Evolutionary conservation across 1,140 invertebrate genomes (phyloP).

Genomic region (Hylaeus volcanicus): DNA sequence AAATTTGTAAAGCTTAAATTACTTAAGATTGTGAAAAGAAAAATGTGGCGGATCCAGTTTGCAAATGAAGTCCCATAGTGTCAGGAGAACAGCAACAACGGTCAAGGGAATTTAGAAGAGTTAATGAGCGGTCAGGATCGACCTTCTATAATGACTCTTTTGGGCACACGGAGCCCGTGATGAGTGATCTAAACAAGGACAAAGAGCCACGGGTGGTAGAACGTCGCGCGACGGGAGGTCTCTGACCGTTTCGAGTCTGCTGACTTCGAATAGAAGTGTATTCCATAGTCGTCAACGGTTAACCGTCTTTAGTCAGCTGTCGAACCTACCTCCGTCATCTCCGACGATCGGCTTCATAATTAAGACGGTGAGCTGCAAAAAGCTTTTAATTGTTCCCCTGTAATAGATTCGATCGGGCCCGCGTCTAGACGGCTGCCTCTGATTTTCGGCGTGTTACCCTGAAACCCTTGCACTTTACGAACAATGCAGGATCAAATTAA

Average conservation of each 20-base stretch:
- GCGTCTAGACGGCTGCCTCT: background rate
- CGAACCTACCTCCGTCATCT: conserved; percentile 48
- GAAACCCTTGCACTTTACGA: background rate
- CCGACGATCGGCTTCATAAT: conserved; percentile 59
- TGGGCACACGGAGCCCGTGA: conserved; percentile 45
- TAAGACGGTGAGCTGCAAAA: conserved; percentile 63
- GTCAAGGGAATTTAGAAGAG: conserved; percentile 33
- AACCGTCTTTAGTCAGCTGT: conserved; percentile 62
- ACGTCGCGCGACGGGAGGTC: conserved; percentile 66
- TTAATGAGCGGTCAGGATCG: conserved; percentile 59
- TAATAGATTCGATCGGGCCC: conserved; percentile 20
- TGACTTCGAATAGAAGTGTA: conserved; percentile 50
- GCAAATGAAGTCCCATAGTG: background rate
- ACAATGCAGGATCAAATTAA: background rate
- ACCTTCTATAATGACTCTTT: conserved; percentile 61
- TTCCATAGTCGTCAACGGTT: conserved; percentile 66
- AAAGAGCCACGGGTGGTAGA: conserved; percentile 69
- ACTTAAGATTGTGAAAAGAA: too few species aligned
- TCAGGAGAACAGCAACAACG: background rate
- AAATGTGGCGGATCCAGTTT: background rate
- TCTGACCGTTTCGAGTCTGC: conserved; percentile 52
- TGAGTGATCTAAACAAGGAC: conserved; percentile 69
- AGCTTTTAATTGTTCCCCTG: conserved; percentile 57
- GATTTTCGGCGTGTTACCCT: background rate
- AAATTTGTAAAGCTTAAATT: too few species aligned